Evolutionary conservation across 1,140 invertebrate genomes (phyloP), one percentile per base, ranked within the genome.

Genomic region (Atta texana): DNA sequence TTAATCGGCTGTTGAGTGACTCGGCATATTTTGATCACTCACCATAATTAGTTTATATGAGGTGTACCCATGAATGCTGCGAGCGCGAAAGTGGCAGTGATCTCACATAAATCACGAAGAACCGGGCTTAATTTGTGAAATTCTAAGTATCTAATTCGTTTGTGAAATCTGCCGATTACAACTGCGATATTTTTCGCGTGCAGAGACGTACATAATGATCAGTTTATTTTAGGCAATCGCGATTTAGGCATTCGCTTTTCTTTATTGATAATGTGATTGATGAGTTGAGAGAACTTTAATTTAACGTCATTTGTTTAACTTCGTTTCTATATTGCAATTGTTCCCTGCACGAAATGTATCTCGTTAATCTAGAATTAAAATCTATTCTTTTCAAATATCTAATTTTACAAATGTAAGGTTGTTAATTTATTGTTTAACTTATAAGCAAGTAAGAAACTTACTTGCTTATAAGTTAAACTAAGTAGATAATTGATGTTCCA

Each of bases 1-100:
- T 81, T 81, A 81, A 81, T 72, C 66, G 66, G 34, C 8, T 71
- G 78, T 69, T 57, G 66, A 71, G 24, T 81, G 78, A 81, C 78
- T 81, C 66, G 21, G 21, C 78, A 57, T 1, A 81, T 81, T 81
- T 81, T 34, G 78, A 18, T 18, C 16, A 55, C 28, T 8, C 34
- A 5, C 16, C 12, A 12, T 81, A 81, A 81, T 81, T 81, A 71
- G 53, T 81, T 81, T 81, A 71, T 81, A 71, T 18, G 2, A n/a
- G 31, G 31, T 1, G 6, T 57, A 69, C 21, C 49, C 6, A n/a
- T 81, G 78, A 81, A 57, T 28, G 51, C 21, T 61, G 78, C 49
- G 64, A 81, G 78, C 64, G 78, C 51, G 78, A 81, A 81, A 81
- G 78, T 81, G 31, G 49, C 66, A 3, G 18, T 24, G 78, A 81